Evolutionary conservation across 23 tunicate genomes (phyloP), one percentile per base, ranked within the genome.

Genomic region (Botrylloides violaceus): DNA sequence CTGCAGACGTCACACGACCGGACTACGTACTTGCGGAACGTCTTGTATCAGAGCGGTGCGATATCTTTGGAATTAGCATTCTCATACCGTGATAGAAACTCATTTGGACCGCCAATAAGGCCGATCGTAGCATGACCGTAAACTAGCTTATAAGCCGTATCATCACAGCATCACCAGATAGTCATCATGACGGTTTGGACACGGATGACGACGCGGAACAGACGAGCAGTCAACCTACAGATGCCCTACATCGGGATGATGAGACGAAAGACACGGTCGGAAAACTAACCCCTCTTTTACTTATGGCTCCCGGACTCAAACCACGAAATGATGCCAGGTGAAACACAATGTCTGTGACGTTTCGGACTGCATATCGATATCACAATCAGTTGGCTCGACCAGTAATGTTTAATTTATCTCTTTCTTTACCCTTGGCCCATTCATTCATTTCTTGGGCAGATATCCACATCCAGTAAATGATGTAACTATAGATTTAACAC

Each of bases 291-390:
- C 88, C 88, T 1, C 55, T 82, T 6, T 71, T 82, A 19, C 64
- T 82, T 28, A 82, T 82, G 88, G 88, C 88, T 32, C 38, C 88
- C 19, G 88, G 88, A 0, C 59, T 82, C 2, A 71, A 68, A 43
- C n/a, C 50, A 28, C 76, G 88, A 20, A 77, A 19, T 63, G 70
- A 43, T 43, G 15, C 53, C 9, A 43, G 53, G 53, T 43, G 15
- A 7, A 43, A n/a, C n/a, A n/a, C n/a, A n/a, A n/a, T n/a, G n/a
- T n/a, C n/a, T n/a, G n/a, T n/a, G n/a, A n/a, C n/a, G n/a, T n/a
- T n/a, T n/a, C n/a, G n/a, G n/a, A n/a, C n/a, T n/a, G n/a, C n/a
- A n/a, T n/a, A n/a, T n/a, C n/a, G n/a, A n/a, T n/a, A n/a, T n/a
- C n/a, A n/a, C n/a, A n/a, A n/a, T n/a, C n/a, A n/a, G n/a, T n/a